Evolutionary conservation across 2,113 vertebrate genomes (phyloP), one percentile per base, ranked within the genome.

Genomic region (Scolopax mira): DNA sequence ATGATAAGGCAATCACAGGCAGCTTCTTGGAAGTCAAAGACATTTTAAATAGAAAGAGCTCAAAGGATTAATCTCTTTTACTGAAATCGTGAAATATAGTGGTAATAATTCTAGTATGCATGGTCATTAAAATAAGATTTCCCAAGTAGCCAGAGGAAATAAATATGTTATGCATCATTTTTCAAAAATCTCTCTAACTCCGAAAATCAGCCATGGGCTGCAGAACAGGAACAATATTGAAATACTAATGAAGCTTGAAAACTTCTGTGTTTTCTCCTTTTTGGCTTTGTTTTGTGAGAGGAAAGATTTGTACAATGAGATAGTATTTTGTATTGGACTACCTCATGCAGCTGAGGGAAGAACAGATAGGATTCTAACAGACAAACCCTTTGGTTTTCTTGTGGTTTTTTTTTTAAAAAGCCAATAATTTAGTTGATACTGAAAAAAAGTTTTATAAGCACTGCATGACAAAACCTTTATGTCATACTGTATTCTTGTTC

Each of bases 71-170:
- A 95, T 94, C 70, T 91, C 60, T 93, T 89, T 44, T 66, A 62
- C 65, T 89, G 85, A 85, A 91, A 83, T 79, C n/a, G 18, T 94
- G 73, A 87, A 85, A 70, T 92, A 55, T 24, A 78, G 73, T 90
- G 78, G 73, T 91, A 96, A 85, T 94, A 94, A 94, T 96, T 96
- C 89, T 90, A 67, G 73, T 91, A 48, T 69, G 44, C 55, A 77
- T 54, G 70, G 84, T 89, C 69, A 95, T 96, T 97, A 97, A 95
- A 95, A 80, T 78, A 91, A 96, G 82, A 94, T 90, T 93, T 94
- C 67, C 73, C 51, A 80, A 91, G 70, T 74, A 97, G 84, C 79
- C 77, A 67, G 87, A 96, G 60, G 85, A 97, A 91, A 97, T 88
- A 93, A 93, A 94, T 92, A 79, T 0, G 2, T 86, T 93, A 88